Evolutionary conservation across 2,113 vertebrate genomes (phyloP).

Genomic region (Lamprologus sp.): DNA sequence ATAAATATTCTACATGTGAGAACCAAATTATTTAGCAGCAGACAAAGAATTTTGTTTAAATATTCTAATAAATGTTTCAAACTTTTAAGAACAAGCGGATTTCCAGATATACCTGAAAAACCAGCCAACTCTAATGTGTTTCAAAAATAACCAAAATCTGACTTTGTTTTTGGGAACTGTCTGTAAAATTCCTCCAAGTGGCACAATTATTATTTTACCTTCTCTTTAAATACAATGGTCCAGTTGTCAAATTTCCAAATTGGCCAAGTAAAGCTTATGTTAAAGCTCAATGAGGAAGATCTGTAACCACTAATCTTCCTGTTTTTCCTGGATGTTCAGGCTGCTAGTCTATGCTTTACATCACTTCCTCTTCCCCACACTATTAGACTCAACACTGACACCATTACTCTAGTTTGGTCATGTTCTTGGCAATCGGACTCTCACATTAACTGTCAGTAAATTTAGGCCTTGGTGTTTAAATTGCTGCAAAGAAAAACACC

Average conservation of each 20-base stretch:
- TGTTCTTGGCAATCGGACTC: background rate
- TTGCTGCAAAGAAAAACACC: background rate
- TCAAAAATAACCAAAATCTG: background rate
- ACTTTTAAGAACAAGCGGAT: background rate
- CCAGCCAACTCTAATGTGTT: background rate
- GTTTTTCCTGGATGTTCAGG: background rate
- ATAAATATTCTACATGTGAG: background rate
- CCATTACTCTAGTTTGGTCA: background rate
- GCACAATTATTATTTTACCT: background rate
- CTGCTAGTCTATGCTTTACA: background rate
- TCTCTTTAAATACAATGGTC: background rate
- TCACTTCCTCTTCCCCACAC: background rate
- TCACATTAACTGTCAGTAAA: background rate
- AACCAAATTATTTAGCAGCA: background rate
- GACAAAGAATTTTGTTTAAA: background rate
- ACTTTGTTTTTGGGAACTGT: background rate
- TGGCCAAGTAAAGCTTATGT: background rate
- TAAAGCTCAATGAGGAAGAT: background rate
- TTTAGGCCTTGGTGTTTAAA: background rate
- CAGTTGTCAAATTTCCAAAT: background rate
- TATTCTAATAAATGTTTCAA: background rate
- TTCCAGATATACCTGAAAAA: background rate
- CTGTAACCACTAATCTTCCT: background rate
- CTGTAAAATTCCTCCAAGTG: background rate
- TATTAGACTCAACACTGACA: background rate